A percentile compares a stretch with the other conserved stretches of the same genome.
These are phyloP conservation scores for Orussus abietinus DNA, from an alignment of 1,140 invertebrate genomes.

Conservation along the genomic window DNA sequence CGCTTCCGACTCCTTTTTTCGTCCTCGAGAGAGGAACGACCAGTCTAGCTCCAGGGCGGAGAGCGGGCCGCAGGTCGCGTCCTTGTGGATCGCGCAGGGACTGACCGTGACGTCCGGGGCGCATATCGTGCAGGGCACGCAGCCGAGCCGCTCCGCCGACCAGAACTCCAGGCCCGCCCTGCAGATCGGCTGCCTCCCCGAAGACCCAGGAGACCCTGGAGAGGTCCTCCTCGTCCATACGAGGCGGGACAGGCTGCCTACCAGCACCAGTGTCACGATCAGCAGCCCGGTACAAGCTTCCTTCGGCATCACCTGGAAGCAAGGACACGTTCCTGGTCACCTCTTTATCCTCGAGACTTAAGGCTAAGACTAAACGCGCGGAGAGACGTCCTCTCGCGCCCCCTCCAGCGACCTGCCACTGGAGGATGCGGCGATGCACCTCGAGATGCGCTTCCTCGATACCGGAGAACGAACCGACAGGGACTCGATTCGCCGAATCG, in stretches of 20 bases:
- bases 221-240: too few species aligned
- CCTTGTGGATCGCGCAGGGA: conserved; percentile 62
- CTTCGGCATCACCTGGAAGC: conserved; percentile 21
- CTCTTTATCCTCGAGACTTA: not conserved
- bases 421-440: too few species aligned
- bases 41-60: conserved; percentile 57
- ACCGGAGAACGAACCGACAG: too few species aligned
- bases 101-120: conserved; percentile 57
- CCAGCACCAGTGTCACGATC: conserved; percentile 16
- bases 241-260: conserved; percentile 7
- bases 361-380: not conserved
- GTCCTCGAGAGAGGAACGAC: conserved; percentile 47
- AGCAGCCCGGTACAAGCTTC: conserved; percentile 13
- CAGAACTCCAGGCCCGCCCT: conserved; percentile 56
- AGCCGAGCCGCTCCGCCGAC: conserved; percentile 54
- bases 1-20: conserved; percentile 20
- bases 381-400: too few species aligned
- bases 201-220: too few species aligned
- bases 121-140: conserved; percentile 62
- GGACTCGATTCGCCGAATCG: not conserved
- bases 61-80: conserved; percentile 62
- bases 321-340: not conserved
- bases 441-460: too few species aligned
- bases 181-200: conserved; percentile 48
- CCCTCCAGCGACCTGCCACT: too few species aligned